Percentiles rank a stretch among this genome's conserved stretches.
Conservation (phyloP, 2,797 vertebrate species). For the Molossus molossus region DNA sequence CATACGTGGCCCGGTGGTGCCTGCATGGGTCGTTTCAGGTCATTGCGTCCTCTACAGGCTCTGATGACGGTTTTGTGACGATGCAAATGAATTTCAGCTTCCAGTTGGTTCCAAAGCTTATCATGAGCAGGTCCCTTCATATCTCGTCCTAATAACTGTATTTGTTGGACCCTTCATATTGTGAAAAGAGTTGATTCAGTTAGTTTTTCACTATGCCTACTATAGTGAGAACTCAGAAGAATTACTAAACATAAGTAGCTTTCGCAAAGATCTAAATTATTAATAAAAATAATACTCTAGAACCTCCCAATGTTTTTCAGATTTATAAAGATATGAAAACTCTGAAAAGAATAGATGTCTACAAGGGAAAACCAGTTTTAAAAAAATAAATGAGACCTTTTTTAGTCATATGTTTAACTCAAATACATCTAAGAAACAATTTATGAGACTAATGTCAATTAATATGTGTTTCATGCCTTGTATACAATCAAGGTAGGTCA, state of each 20-base stretch:
- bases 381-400: slow-evolving; percentile 50
- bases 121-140: slow-evolving; percentile 99
- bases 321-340: slow-evolving; percentile 50
- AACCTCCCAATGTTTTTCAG: slow-evolving; percentile 7
- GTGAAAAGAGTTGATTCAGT: slow-evolving; percentile 39
- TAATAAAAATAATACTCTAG: slow-evolving; percentile 59
- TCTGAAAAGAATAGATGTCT: slow-evolving; percentile 12
- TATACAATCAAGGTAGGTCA: slow-evolving; percentile 7
- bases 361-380: slow-evolving; percentile 29
- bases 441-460: slow-evolving; percentile 46
- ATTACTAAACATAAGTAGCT: slow-evolving; percentile 54
- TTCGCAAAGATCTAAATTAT: slow-evolving; percentile 21
- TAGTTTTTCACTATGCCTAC: slow-evolving; percentile 26
- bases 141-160: slow-evolving; percentile 97
- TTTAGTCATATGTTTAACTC: slow-evolving; percentile 55
- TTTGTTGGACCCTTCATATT: slow-evolving; percentile 96
- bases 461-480: slow-evolving; percentile 10
- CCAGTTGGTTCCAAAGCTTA: slow-evolving; percentile 99
- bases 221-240: slow-evolving; percentile 47
- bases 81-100: slow-evolving; percentile 99
- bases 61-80: slow-evolving; percentile 99
- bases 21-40: slow-evolving; percentile 95
- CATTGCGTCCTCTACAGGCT: slow-evolving; percentile 97
- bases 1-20: slow-evolving; percentile 97
- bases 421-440: slow-evolving; percentile 66